Conservation (phyloP, 1,140 invertebrate species). For the Sycophila sp. region DNA sequence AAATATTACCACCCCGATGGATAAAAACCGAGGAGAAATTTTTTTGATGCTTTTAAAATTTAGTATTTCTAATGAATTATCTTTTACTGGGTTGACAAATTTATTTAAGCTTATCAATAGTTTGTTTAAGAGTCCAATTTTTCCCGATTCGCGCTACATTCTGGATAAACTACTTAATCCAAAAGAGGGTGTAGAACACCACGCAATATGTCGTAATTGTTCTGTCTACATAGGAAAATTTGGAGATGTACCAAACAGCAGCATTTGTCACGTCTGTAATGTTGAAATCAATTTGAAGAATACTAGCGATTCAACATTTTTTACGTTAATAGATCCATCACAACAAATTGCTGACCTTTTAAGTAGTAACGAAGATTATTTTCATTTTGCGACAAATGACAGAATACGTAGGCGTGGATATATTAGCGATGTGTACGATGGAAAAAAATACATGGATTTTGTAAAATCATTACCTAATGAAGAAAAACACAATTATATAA, state of each 20-base stretch:
- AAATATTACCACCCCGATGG: not conserved
- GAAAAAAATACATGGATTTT: not conserved
- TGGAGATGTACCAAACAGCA: not conserved
- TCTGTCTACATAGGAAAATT: not conserved
- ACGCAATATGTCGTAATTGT: not conserved
- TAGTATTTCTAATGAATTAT: not conserved
- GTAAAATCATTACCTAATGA: not conserved
- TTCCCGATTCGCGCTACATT: not conserved
- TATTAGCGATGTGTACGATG: not conserved
- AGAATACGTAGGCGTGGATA: not conserved
- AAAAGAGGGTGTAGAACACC: not conserved
- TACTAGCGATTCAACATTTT: not conserved
- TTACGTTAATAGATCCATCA: conserved; percentile 7
- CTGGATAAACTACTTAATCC: not conserved
- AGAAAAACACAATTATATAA: not conserved
- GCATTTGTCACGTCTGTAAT: not conserved
- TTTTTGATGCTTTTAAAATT: conserved; percentile 22
- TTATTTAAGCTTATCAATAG: conserved; percentile 17
- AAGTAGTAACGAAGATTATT: not conserved
- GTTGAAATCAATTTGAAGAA: not conserved
- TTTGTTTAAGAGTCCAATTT: not conserved
- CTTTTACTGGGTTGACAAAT: not conserved
- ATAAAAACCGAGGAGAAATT: not conserved
- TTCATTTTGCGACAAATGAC: not conserved
- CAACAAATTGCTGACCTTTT: conserved; percentile 3